These are phyloP conservation scores for Clytia hemisphaerica DNA, from an alignment of 30 jellyfish, hydroid and myxozoan genomes.

Conservation along the genomic window DNA sequence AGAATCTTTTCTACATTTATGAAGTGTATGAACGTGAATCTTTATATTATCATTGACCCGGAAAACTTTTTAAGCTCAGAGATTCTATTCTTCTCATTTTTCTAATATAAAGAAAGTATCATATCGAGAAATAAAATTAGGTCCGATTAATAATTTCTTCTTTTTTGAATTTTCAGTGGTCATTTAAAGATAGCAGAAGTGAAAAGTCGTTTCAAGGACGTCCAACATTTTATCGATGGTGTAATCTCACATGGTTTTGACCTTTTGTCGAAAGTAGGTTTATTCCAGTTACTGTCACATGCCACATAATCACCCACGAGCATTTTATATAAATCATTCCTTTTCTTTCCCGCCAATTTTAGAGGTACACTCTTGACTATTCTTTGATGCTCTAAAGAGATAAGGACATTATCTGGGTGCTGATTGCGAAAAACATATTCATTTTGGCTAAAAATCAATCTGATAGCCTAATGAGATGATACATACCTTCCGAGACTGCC, in stretches of 20 bases:
- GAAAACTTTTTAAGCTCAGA: background rate
- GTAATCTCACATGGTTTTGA: constrained; percentile 49
- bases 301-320: too few relatives aligned
- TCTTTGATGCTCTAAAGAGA: too few relatives aligned
- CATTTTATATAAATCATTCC: too few relatives aligned
- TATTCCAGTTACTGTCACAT: too few relatives aligned
- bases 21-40: background rate
- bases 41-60: background rate
- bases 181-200: constrained; percentile 76
- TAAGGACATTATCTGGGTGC: too few relatives aligned
- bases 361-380: too few relatives aligned
- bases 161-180: constrained; percentile 45
- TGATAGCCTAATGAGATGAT: too few relatives aligned
- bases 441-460: too few relatives aligned
- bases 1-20: too few relatives aligned
- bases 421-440: too few relatives aligned
- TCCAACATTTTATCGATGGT: constrained; percentile 30
- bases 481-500: too few relatives aligned
- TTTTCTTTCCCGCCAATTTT: too few relatives aligned
- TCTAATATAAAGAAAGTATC: background rate
- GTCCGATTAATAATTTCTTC: background rate
- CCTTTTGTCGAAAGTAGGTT: constrained; percentile 38
- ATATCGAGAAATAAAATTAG: background rate
- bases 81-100: background rate
- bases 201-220: constrained; percentile 55